Percentiles rank a stretch among this genome's conserved stretches.
phyloP scores from a whole-genome alignment of 2,113 vertebrate genomes.

The Labeo catla region DNA sequence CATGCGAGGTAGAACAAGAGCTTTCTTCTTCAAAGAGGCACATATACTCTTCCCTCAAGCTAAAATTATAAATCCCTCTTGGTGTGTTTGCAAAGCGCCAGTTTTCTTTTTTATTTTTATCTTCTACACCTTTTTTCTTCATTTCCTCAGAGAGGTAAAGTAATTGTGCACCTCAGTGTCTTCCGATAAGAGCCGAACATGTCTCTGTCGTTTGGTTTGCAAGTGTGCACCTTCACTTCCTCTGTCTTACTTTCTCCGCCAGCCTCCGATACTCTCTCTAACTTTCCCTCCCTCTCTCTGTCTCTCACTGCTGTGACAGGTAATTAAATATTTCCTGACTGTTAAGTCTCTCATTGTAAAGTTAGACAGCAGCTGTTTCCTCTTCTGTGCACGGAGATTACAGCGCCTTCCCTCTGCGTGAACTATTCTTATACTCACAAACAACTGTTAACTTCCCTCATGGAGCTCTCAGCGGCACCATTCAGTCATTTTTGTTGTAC shows the following conservation, averaged over 20 bases:
- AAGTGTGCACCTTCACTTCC: conserved; percentile 19
- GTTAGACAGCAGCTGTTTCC: conserved; percentile 45
- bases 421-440: conserved; percentile 27
- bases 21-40: conserved; percentile 40
- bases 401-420: conserved; percentile 19
- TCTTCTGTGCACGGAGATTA: conserved; percentile 35
- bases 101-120: conserved; percentile 25
- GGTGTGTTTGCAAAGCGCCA: conserved; percentile 32
- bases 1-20: conserved; percentile 5
- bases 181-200: conserved; percentile 24
- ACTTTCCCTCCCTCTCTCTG: conserved; percentile 24
- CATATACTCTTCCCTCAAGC: conserved; percentile 41
- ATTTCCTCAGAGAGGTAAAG: conserved; percentile 26
- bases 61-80: conserved; percentile 36
- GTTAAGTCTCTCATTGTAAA: conserved; percentile 50
- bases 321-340: conserved; percentile 55
- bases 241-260: conserved; percentile 10
- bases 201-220: conserved; percentile 39
- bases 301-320: conserved; percentile 50
- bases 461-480: neutral
- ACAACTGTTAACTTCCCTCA: conserved; percentile 38
- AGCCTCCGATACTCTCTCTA: conserved; percentile 19
- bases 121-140: conserved; percentile 25
- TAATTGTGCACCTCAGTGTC: conserved; percentile 38
- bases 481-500: conserved; percentile 41